A percentile compares a stretch with the other conserved stretches of the same genome.
Evolutionary conservation across 2,113 vertebrate species (phyloP).

Genomic region (Prietella phreatophila): DNA sequence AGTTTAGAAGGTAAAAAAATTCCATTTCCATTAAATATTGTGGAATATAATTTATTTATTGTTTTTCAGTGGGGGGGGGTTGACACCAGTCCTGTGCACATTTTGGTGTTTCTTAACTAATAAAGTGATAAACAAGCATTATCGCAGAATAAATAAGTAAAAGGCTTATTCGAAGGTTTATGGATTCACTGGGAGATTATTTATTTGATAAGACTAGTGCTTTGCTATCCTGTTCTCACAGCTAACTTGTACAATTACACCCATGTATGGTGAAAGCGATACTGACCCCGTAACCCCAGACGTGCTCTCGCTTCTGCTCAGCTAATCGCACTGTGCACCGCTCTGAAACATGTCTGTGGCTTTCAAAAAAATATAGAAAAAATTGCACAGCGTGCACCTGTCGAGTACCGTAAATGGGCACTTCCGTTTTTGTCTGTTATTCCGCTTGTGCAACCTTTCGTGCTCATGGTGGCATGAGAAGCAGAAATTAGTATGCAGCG

Average conservation of each 20-base stretch:
- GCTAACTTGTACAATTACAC: constrained; percentile 20
- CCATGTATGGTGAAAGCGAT: not conserved
- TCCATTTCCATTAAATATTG: not conserved
- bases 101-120: not conserved
- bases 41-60: not conserved
- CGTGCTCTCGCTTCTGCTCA: constrained; percentile 24
- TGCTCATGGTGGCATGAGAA: not conserved
- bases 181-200: constrained; percentile 1
- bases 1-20: not conserved
- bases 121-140: not conserved
- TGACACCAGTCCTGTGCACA: not conserved
- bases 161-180: constrained; percentile 6
- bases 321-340: constrained; percentile 22
- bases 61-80: no score
- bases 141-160: not conserved
- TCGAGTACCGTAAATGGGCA: constrained; percentile 35
- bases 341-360: constrained; percentile 34
- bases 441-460: constrained; percentile 36
- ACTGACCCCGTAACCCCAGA: constrained; percentile 26
- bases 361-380: constrained; percentile 29
- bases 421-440: constrained; percentile 33
- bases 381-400: constrained; percentile 26
- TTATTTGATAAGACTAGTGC: constrained; percentile 17
- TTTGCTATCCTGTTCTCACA: constrained; percentile 14
- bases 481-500: constrained; percentile 33